Base-by-base conservation (phyloP, 30 jellyfish, hydroid and myxozoan genomes). In the Mastigias papua region DNA sequence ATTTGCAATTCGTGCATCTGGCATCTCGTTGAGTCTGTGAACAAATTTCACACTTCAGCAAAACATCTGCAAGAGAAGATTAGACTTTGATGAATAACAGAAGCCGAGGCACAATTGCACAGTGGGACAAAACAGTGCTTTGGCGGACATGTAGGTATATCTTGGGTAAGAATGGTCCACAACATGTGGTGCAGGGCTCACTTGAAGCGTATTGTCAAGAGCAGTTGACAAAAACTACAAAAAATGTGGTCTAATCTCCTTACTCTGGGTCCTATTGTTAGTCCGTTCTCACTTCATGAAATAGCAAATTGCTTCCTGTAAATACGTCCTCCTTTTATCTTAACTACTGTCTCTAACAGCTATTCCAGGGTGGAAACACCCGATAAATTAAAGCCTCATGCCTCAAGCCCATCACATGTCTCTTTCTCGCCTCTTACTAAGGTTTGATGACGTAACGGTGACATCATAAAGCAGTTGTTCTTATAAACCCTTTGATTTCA, bases 11-110 rank as follows among this genome's bases (percentile, higher is more conserved):
- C 62, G 70, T 31, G 61, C 99, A 95, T 20, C 80, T 86, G 27
- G 97, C 88, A 8, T 87, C 90, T 35, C 97, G 91, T 33, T 90
- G 98, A n/a, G 93, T 58, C 35, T 82, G 86, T 28, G 80, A 65
- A 62, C 99, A 95, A 13, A 64, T 46, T 28, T 86, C 37, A 69
- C 99, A 95, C 26, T 90, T 96, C 72, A 95, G 54, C n/a, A 42
- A 81, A 17, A 95, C 76, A 71, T 95, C 99, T 95, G 62, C 28
- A 79, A 57, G 48, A 62, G 27, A 51, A 10, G 35, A 42, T 35
- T n/a, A 8, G 6, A 54, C 5, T 54, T 16, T 21, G 67, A 3
- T 54, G 67, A 54, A 54, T 8, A 46, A 46, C 13, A 46, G 60
- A 46, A 16, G 16, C 8, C 8, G 60, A 46, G 60, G 8, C n/a